Percentiles rank a stretch among this genome's conserved stretches.
These are phyloP conservation scores for Sinelater perroti DNA, from an alignment of 2,888 invertebrate genomes.

Conservation along the genomic window DNA sequence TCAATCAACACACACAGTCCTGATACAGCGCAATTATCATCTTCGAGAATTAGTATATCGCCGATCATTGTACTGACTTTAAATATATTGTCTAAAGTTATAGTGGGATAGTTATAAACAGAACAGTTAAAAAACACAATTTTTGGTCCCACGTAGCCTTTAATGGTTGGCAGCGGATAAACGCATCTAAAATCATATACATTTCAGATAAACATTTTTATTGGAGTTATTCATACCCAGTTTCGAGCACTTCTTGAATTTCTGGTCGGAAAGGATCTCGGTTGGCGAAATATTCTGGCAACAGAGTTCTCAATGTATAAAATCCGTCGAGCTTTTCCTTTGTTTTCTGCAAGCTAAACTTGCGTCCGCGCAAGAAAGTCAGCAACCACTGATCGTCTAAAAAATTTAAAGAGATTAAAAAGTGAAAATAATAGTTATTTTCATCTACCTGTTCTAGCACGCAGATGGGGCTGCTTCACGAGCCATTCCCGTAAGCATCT, in stretches of 20 bases:
- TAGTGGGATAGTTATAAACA: not conserved
- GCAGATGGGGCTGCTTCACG: too few relatives aligned
- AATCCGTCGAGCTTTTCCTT: slow-evolving; percentile 68
- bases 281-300: slow-evolving; percentile 67
- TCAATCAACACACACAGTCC: not conserved
- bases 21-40: not conserved
- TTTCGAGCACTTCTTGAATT: slow-evolving; percentile 50
- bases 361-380: slow-evolving; percentile 65
- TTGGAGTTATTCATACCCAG: slow-evolving; percentile 57
- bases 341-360: slow-evolving; percentile 65
- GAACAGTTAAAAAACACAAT: not conserved
- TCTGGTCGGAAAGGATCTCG: slow-evolving; percentile 59
- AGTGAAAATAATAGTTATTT: too few relatives aligned
- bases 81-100: not conserved
- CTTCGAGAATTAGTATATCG: not conserved
- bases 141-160: not conserved
- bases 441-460: too few relatives aligned
- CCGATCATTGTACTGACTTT: not conserved
- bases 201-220: not conserved
- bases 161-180: not conserved
- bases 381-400: slow-evolving; percentile 65
- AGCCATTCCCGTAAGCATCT: too few relatives aligned
- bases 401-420: too few relatives aligned
- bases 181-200: not conserved
- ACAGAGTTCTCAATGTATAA: slow-evolving; percentile 65